Base-by-base conservation (phyloP, 2,113 vertebrate genomes). In the Naja naja region DNA sequence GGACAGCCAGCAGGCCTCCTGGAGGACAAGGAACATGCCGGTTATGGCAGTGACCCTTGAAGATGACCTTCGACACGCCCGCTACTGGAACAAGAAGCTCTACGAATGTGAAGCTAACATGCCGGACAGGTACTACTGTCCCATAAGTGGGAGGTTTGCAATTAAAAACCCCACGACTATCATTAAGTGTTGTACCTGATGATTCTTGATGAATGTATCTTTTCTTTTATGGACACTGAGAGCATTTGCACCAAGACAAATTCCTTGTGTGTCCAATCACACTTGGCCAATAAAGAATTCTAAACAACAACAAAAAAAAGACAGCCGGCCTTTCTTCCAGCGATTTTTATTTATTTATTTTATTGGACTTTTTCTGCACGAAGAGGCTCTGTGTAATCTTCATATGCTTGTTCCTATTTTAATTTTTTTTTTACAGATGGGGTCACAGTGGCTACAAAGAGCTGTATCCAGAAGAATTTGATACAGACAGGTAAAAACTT, bases 371-470 rank as follows among this genome's bases (percentile, higher is more conserved):
- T 69, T 54, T 8, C 14, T 85, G 12, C 30, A 22, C 16, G 18
- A 27, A 25, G 16, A 34, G 6, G 25, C 64, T 47, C 3, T 55
- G 25, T 56, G 10, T 11, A 89, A 4, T 0, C 81, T 30, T 0
- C 18, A 52, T 91, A 49, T 91, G 18, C 90, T 91, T 95, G 90
- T 94, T 0, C 88, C n/a, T 90, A 16, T 89, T 93, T 93, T 92
- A 52, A 1, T 96, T 1, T 93, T 94, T 94, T 86, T 34, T 27
- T 96, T 96, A 87, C 95, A 98, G 98, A 53, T 98, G 99, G 99
- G 99, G 99, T 93, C 99, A 99, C 95, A 99, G 99, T 96, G 99
- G 99, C n/a, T 99, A 99, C 95, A 99, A 99, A 96, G 99, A 99
- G 96, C 96, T 99, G 93, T 99, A 99, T 93, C 99, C 99, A 34